Evolutionary conservation across 2,797 vertebrate genomes (phyloP).

Genomic region (Syndactyla subalaris): DNA sequence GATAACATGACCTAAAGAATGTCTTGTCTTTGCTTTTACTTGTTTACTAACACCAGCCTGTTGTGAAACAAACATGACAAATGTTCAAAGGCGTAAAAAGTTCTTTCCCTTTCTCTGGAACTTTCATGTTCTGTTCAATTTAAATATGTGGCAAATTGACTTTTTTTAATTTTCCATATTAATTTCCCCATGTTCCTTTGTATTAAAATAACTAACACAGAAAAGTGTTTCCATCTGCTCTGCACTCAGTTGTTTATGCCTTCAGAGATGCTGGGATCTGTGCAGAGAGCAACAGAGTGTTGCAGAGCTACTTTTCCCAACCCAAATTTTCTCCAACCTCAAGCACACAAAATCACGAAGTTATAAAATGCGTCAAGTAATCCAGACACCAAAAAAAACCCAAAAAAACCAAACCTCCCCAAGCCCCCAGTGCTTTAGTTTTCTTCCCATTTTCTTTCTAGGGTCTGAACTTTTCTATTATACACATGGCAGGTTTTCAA

Average conservation of each 20-base stretch:
- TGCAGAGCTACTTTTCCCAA: neutral
- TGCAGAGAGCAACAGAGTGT: neutral
- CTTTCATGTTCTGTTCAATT: slow-evolving; percentile 18
- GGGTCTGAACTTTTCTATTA: neutral
- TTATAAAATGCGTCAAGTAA: neutral
- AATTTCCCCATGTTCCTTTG: neutral
- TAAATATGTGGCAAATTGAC: neutral
- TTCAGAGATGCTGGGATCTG: neutral
- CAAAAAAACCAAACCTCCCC: too few relatives aligned
- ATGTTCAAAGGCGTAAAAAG: neutral
- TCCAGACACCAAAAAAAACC: neutral
- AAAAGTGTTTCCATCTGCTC: slow-evolving; percentile 32
- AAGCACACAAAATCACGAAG: neutral
- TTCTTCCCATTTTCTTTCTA: neutral
- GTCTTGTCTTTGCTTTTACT: slow-evolving; percentile 21
- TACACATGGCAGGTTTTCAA: neutral
- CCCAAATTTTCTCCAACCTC: neutral
- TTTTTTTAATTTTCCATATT: slow-evolving; percentile 13
- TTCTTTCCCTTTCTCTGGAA: slow-evolving; percentile 27
- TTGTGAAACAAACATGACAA: slow-evolving; percentile 38
- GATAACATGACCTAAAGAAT: neutral
- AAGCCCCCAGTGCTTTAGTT: neutral
- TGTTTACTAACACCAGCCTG: slow-evolving; percentile 32
- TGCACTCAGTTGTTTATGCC: neutral
- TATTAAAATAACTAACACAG: slow-evolving; percentile 18